These are phyloP conservation scores for Phengaris alcon DNA, from an alignment of 2,888 invertebrate species.

Conservation along the genomic window DNA sequence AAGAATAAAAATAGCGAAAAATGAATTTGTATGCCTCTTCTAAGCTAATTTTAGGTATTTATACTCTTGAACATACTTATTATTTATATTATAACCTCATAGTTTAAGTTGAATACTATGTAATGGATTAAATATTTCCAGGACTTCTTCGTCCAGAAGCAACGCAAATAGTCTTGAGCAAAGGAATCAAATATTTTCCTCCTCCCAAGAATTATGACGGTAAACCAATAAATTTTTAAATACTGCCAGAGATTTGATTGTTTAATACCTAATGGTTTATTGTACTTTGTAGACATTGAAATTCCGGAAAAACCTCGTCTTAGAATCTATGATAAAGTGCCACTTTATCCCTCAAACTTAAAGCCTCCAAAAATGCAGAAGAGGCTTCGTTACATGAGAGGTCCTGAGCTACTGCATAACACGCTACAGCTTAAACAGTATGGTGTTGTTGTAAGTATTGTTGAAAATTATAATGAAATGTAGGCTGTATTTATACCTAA, in stretches of 20 bases:
- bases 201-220: slow-evolving; percentile 84
- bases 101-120: neutral
- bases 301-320: slow-evolving; percentile 86
- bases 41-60: neutral
- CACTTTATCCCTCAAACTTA: slow-evolving; percentile 82
- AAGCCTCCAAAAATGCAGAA: slow-evolving; percentile 92
- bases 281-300: slow-evolving; percentile 80
- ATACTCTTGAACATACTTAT: neutral
- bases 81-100: neutral
- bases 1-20: neutral
- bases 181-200: slow-evolving; percentile 84
- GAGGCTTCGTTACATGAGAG: slow-evolving; percentile 89
- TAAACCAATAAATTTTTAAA: slow-evolving; percentile 55
- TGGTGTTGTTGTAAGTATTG: slow-evolving; percentile 89
- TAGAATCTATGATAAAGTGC: slow-evolving; percentile 85
- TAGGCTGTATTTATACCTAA: too few species aligned
- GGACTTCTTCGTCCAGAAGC: slow-evolving; percentile 55
- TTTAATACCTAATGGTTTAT: neutral
- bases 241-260: neutral
- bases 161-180: slow-evolving; percentile 49
- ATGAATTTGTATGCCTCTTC: neutral
- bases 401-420: slow-evolving; percentile 93
- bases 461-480: neutral
- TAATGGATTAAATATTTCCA: slow-evolving; percentile 39
- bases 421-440: slow-evolving; percentile 92